Evolutionary conservation across 2,113 vertebrate genomes (phyloP), one percentile per base, ranked within the genome.

Genomic region (Paraplagusia blochii): DNA sequence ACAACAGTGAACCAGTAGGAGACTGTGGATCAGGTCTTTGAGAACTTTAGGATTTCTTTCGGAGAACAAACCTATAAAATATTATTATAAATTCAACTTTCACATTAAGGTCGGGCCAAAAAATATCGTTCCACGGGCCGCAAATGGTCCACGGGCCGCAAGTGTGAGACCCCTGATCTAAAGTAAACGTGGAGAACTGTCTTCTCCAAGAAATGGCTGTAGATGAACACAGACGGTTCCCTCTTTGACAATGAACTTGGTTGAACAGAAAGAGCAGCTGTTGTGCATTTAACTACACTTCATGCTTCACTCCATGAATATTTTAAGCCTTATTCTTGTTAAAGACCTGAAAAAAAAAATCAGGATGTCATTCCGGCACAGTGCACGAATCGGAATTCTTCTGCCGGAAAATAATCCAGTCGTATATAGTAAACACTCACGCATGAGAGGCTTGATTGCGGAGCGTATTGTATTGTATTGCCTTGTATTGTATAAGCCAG

Each of bases 291-390:
- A 68, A 49, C 22, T 52, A 11, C 38, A 36, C 15, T 53, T 35
- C 67, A 63, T 53, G 50, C 15, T 40, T 43, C 56, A 14, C 11
- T 48, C n/a, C 5, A 18, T 77, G 34, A 82, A 79, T 77, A 68
- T 71, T 79, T 79, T 5, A 79, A 76, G 61, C 43, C 66, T 60
- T 29, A 17, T 11, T 78, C 78, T 67, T 18, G 1, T 63, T 63
- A 60, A 62, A 43, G 57, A 6, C 22, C 22, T 29, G 22, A 29
- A 29, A 29, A 29, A 29, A 29, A 48, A 15, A 60, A 38, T 49
- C 36, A 46, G 45, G 53, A 53, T 44, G 47, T 11, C 34, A 48
- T 38, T 48, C 40, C 1, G 43, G 60, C n/a, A 15, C 17, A 17
- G 58, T 22, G 63, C 57, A 48, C 35, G 43, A 18, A 66, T 22